phyloP scores from a whole-genome alignment of 2,888 invertebrate genomes.

The Sinohyriopsis cumingii region DNA sequence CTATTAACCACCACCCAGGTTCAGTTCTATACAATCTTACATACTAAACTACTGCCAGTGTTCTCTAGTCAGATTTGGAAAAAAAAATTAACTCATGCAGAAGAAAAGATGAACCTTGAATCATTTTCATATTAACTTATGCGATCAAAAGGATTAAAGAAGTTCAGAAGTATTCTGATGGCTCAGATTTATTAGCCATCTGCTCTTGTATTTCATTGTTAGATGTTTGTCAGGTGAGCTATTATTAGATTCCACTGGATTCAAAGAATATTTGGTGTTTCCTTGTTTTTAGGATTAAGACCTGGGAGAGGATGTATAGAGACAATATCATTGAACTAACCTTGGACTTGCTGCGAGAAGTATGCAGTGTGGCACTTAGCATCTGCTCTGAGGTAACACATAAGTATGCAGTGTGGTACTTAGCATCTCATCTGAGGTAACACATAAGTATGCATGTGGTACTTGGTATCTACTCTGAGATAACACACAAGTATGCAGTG shows the following conservation, averaged over 20 bases:
- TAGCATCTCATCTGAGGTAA: conserved; percentile 1
- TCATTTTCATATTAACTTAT: no score
- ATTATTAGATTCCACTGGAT: not conserved
- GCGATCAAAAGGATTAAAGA: no score
- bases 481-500: conserved; percentile 39
- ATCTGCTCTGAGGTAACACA: conserved; percentile 48
- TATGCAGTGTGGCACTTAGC: conserved; percentile 43
- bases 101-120: no score
- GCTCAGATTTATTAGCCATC: no score
- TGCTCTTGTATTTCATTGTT: no score
- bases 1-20: no score
- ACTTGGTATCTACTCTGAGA: conserved; percentile 41
- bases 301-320: conserved; percentile 22
- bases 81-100: no score
- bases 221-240: not conserved
- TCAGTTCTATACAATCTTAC: no score
- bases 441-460: no score
- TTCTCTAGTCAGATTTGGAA: no score
- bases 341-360: conserved; percentile 44
- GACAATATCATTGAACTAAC: conserved; percentile 36
- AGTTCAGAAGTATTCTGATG: no score
- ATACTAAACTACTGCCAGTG: no score
- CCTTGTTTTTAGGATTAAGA: conserved; percentile 7
- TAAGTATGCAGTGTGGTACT: conserved; percentile 40
- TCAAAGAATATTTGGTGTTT: conserved; percentile 1